Evolutionary conservation across 1,140 invertebrate genomes (phyloP), one percentile per base, ranked within the genome.

Genomic region (Solen grandis): DNA sequence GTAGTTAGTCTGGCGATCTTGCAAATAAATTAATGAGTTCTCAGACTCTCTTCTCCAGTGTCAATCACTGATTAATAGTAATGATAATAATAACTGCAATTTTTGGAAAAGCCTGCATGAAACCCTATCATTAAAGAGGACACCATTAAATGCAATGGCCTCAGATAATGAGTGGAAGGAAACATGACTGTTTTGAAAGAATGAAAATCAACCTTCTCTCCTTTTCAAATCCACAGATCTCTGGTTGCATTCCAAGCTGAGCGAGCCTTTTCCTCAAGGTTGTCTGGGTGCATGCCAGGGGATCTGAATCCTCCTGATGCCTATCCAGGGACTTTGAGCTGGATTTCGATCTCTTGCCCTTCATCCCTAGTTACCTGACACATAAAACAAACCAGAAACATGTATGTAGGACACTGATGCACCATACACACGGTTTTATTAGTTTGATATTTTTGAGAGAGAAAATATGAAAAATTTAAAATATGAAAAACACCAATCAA

Each of bases 151-250:
- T n/a, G 14, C 65, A 38, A 69, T 38, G 22, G 14, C 4, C 5
- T 69, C 22, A 19, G 13, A n/a, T 13, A 25, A 35, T 41, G 19
- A 69, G n/a, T 16, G 5, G 5, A n/a, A n/a, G 22, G 33, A n/a
- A 41, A 22, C 2, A 38, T 19, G 36, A 19, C 14, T 22, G n/a
- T 10, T 16, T 5, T 79, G 31, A 59, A 5, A 5, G 5, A 27
- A 31, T 29, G 1, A 5, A 55, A 8, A 27, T 10, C 2, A 78
- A 83, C 81, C 74, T 63, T 68, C 69, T 72, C 59, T 83, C 81
- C 59, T 79, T 69, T 16, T 73, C 36, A 63, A 62, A 57, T 29
- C 81, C 74, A 55, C 52, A 52, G 1, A 83, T 83, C 29, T 79
- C 55, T 46, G 62, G 31, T 29, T 57, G 75, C 25, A 63, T 19